Percentiles rank a stretch among this genome's conserved stretches.
These are phyloP conservation scores for Calliopum simillimum DNA, from an alignment of 2,888 invertebrate genomes.

Conservation along the genomic window DNA sequence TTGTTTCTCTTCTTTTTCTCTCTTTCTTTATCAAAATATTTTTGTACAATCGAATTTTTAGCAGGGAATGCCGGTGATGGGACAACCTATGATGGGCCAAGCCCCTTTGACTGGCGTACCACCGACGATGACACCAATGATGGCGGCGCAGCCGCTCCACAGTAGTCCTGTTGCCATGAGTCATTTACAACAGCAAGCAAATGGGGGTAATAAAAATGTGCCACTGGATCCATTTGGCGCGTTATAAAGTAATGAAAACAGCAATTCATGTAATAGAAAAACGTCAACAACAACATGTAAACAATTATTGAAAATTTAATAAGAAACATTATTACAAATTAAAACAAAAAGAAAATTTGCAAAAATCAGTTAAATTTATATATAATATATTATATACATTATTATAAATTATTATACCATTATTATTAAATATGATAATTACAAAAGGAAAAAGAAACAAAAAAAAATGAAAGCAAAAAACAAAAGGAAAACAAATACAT, in stretches of 20 bases:
- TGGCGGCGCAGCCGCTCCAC: conserved; percentile 55
- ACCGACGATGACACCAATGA: conserved; percentile 59
- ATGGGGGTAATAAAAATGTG: conserved; percentile 67
- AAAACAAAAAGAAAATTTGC: conserved; percentile 26
- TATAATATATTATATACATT: conserved; percentile 18
- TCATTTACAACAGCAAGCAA: conserved; percentile 58
- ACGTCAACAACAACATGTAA: conserved; percentile 35
- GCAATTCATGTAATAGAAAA: conserved; percentile 17
- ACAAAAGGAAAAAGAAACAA: too few relatives aligned
- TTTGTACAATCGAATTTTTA: conserved; percentile 38
- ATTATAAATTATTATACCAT: background rate
- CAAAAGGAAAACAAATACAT: too few relatives aligned
- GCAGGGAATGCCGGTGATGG: conserved; percentile 68
- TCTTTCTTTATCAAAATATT: conserved; percentile 28
- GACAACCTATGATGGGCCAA: conserved; percentile 66
- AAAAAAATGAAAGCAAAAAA: too few relatives aligned
- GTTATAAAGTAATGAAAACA: conserved; percentile 60
- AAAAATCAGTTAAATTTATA: conserved; percentile 26
- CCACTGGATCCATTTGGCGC: conserved; percentile 72
- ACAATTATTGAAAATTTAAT: conserved; percentile 48
- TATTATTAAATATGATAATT: too few relatives aligned
- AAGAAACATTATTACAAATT: conserved; percentile 43
- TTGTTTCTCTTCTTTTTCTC: conserved; percentile 23
- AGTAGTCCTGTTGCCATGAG: conserved; percentile 62
- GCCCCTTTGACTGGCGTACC: conserved; percentile 66